Evolutionary conservation across 2,797 vertebrate genomes (phyloP), one percentile per base, ranked within the genome.

Genomic region (Hydrophis major): DNA sequence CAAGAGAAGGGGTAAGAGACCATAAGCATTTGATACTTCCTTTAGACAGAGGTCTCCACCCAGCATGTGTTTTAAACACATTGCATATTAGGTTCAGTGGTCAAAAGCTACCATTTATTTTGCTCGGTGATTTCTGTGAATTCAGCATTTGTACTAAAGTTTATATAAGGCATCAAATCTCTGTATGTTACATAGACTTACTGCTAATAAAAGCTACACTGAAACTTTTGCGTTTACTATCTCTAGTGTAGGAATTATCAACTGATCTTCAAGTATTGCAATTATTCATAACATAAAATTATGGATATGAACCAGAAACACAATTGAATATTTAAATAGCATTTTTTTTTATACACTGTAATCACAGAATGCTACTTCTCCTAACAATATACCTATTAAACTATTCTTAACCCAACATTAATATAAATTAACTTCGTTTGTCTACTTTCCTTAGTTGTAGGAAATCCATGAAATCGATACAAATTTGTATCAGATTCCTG

Each of bases 21-120:
- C 94, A 92, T 47, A 86, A 95, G 93, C 93, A 97, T 94, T 90
- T 94, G 96, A 97, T 97, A 94, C 86, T 97, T 97, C 96, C 96
- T 96, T 93, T 94, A 95, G 95, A 95, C 90, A 57, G 11, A 87
- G 95, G 90, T 66, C 93, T 96, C 96, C 96, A 96, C 96, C 96
- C 96, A 96, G 94, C 94, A 95, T 86, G 86, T 97, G 96, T 93
- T 96, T 97, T 89, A 94, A 95, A 96, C 91, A 96, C 78, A 95
- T 95, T 94, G 95, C 89, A 32, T 89, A 89, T 93, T 88, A 69
- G 47, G 92, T 95, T 96, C 94, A 96, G 47, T 92, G 94, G 93
- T 96, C 94, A 93, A 92, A 93, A 96, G 90, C 94, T 94, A 95
- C 91, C 91, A 94, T 90, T 93, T 90, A 88, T 90, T 90, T 93